Percentiles rank a stretch among this genome's conserved stretches.
These are phyloP conservation scores for Chaenodraco wilsoni DNA, from an alignment of 2,797 vertebrate genomes.

Conservation along the genomic window DNA sequence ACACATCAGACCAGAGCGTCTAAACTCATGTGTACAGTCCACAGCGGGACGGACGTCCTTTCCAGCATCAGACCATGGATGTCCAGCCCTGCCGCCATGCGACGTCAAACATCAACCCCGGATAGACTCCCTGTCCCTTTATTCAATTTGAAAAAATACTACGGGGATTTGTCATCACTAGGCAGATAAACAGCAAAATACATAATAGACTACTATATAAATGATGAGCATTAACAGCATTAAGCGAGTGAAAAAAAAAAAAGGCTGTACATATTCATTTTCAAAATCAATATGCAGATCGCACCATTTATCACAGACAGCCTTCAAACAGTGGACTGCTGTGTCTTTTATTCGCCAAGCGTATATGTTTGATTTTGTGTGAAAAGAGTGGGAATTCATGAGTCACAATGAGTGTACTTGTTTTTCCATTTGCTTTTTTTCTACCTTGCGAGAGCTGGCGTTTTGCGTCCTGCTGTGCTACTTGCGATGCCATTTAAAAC, in stretches of 20 bases:
- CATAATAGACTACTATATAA: constrained; percentile 8
- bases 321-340: constrained; percentile 15
- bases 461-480: constrained; percentile 70
- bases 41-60: constrained; percentile 60
- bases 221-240: constrained; percentile 2
- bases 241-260: not conserved
- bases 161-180: not conserved
- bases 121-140: constrained; percentile 42
- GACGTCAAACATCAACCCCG: constrained; percentile 57
- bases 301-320: constrained; percentile 10
- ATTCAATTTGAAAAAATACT: constrained; percentile 27
- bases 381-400: constrained; percentile 34
- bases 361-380: constrained; percentile 18
- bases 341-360: constrained; percentile 20
- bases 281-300: constrained; percentile 19
- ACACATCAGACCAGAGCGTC: constrained; percentile 67
- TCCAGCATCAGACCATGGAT: constrained; percentile 60
- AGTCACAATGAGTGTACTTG: constrained; percentile 42
- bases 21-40: constrained; percentile 65
- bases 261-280: not conserved
- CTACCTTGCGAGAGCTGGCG: constrained; percentile 53
- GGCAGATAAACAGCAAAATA: not conserved
- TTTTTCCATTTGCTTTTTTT: constrained; percentile 32
- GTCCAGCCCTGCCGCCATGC: constrained; percentile 44
- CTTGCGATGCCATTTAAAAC: constrained; percentile 73